Percentiles rank a stretch among this genome's conserved stretches.
Evolutionary conservation across 2,113 vertebrate genomes (phyloP).

Genomic region (Salvelinus sp.): DNA sequence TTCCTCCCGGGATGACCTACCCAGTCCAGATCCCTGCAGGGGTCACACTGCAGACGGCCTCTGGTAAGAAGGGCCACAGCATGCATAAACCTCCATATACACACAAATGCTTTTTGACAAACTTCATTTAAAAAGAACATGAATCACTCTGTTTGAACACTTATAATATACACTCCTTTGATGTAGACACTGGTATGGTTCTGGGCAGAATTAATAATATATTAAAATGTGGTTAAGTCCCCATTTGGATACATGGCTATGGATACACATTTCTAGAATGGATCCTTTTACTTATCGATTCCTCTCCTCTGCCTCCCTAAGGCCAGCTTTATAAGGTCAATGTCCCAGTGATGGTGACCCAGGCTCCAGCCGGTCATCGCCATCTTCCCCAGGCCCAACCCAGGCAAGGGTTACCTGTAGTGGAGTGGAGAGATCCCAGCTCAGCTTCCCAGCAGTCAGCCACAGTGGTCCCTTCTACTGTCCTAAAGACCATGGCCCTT

Average conservation of each 20-base stretch:
- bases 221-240: background rate
- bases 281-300: too few species aligned
- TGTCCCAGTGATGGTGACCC: slow-evolving; percentile 89
- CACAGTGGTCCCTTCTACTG: slow-evolving; percentile 22
- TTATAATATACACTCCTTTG: too few species aligned
- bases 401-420: slow-evolving; percentile 55
- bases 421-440: slow-evolving; percentile 58
- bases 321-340: slow-evolving; percentile 93
- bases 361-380: slow-evolving; percentile 72
- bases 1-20: slow-evolving; percentile 82
- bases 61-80: slow-evolving; percentile 73
- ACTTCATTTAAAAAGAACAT: too few species aligned
- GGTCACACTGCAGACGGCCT: slow-evolving; percentile 86
- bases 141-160: too few species aligned
- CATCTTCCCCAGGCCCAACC: slow-evolving; percentile 59
- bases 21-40: slow-evolving; percentile 90
- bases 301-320: slow-evolving; percentile 43
- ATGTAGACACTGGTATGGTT: too few species aligned
- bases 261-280: background rate
- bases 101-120: too few species aligned
- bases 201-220: background rate
- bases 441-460: background rate
- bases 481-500: slow-evolving; percentile 36
- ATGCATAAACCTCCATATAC: background rate
- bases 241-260: background rate